A percentile compares a stretch with the other conserved stretches of the same genome.
These are phyloP conservation scores for Centroberyx gerrardi DNA, from an alignment of 2,797 vertebrate genomes.

Conservation along the genomic window DNA sequence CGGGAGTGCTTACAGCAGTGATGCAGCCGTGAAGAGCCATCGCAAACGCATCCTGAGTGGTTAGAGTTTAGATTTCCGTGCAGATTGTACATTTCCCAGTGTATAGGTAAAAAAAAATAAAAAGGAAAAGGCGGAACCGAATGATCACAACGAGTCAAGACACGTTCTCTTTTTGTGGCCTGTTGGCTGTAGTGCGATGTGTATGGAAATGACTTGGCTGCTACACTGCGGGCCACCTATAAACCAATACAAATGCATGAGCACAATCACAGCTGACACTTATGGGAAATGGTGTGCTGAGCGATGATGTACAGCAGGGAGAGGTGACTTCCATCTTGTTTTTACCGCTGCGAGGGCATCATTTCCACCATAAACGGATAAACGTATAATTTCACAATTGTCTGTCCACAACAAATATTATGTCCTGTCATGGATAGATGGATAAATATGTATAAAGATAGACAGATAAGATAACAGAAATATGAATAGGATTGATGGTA, in stretches of 20 bases:
- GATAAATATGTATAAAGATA: conserved; percentile 15
- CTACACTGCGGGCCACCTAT: neutral
- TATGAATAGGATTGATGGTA: conserved; percentile 29
- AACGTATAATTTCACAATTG: conserved; percentile 36
- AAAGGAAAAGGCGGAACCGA: conserved; percentile 4
- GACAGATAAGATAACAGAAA: no score
- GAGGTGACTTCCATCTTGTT: conserved; percentile 48
- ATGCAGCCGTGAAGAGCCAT: neutral
- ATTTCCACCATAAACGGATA: conserved; percentile 43
- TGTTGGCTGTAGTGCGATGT: neutral
- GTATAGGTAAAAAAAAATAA: neutral
- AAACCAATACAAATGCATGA: neutral
- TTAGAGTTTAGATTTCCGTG: neutral
- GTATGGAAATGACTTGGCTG: neutral
- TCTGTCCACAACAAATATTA: conserved; percentile 40
- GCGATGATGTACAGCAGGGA: conserved; percentile 16
- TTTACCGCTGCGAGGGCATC: conserved; percentile 40
- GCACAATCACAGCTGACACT: neutral
- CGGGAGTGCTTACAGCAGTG: neutral
- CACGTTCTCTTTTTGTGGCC: neutral
- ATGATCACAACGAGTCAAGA: neutral
- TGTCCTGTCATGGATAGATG: conserved; percentile 17
- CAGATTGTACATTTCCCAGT: conserved; percentile 1
- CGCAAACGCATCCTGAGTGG: neutral
- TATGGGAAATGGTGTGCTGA: conserved; percentile 1